phyloP scores from a whole-genome alignment of 1,140 invertebrate genomes.

The Ridgeia piscesae region DNA sequence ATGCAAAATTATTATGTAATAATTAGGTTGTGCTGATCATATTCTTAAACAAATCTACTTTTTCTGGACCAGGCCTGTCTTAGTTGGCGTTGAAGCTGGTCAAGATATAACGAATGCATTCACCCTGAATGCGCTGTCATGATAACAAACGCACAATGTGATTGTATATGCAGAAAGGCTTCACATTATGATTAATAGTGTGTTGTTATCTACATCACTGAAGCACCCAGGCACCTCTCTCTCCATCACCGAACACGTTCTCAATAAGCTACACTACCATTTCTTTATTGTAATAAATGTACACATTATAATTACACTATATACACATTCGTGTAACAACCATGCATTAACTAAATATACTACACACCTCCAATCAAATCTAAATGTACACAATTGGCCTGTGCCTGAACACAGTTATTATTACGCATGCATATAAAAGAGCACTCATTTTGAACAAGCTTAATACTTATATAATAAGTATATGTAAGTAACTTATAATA shows the following conservation, averaged over 20 bases:
- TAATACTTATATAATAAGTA: neutral
- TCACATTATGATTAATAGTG: neutral
- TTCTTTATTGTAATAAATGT: neutral
- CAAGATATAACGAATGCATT: neutral
- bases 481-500: neutral
- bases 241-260: neutral
- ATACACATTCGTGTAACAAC: neutral
- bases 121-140: neutral
- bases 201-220: neutral
- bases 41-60: too few relatives aligned
- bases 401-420: neutral
- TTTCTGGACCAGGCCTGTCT: too few relatives aligned
- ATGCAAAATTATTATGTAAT: too few relatives aligned
- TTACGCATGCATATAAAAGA: conserved; percentile 6
- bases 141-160: neutral
- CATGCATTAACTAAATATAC: neutral
- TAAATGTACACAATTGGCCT: conserved; percentile 2
- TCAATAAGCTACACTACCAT: neutral
- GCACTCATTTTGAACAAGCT: neutral
- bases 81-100: too few relatives aligned
- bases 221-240: neutral
- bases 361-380: neutral
- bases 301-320: neutral
- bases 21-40: too few relatives aligned
- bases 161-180: neutral